Evolutionary conservation across 2,113 vertebrate species (phyloP), one percentile per base, ranked within the genome.

Genomic region (Esox niger): DNA sequence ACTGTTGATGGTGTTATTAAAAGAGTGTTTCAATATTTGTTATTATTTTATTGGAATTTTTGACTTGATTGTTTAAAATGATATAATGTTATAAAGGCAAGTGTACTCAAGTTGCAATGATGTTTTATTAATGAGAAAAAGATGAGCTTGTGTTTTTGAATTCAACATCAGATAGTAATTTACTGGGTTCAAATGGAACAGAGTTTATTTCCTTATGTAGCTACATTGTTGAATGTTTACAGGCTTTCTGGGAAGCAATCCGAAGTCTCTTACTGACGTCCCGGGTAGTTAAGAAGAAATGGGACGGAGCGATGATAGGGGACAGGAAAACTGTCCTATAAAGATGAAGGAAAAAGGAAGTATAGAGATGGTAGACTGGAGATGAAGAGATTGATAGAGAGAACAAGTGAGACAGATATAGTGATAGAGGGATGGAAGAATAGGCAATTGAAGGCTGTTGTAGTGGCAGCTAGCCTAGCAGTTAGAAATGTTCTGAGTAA

Each of bases 51-150:
- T n/a, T n/a, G n/a, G n/a, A n/a, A n/a, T n/a, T n/a, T n/a, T n/a
- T n/a, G n/a, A n/a, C n/a, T n/a, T n/a, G n/a, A n/a, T n/a, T n/a
- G n/a, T n/a, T n/a, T n/a, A n/a, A n/a, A n/a, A n/a, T n/a, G n/a
- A n/a, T n/a, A n/a, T n/a, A n/a, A n/a, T n/a, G 35, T 38, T 11
- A 38, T 6, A 68, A 60, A 21, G n/a, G n/a, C n/a, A n/a, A n/a
- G n/a, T n/a, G n/a, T 59, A 30, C 32, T 70, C 75, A 69, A 66
- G 58, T 65, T 33, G 17, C 32, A 68, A 73, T 54, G 11, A 54
- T 47, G 33, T 10, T 2, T n/a, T 60, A 59, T 20, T 56, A 78
- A 83, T 79, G 69, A 70, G 30, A 65, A 77, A 68, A 73, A n/a
- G 1, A 70, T 58, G 56, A 21, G 63, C 75, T n/a, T 77, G 30